Base-by-base conservation (phyloP, 2,888 invertebrate species). In the Amphipyra tragopoginis region DNA sequence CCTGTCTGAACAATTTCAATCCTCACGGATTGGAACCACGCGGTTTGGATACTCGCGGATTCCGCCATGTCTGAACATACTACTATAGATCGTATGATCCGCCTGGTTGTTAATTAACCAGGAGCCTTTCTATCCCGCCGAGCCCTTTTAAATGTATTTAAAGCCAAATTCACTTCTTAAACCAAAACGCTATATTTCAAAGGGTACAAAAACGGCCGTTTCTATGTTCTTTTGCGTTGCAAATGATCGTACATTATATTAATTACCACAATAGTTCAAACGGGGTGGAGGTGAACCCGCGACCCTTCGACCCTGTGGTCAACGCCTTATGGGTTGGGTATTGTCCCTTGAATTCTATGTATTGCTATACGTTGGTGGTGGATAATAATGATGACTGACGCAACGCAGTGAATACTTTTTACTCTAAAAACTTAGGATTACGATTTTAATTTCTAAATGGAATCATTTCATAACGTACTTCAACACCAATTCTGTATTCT, bases 181-280 rank as follows among this genome's bases (percentile, higher is more conserved):
- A 21, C 42, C 7, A 43, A 43, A 15, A 10, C 42, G 5, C 6
- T 40, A 10, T 10, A 10, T 43, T 43, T 43, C 10, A 21, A 5
- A 21, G 15, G 38, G n/a, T 8, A 49, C 49, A 49, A 49, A 49
- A 49, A 49, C 49, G 26, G n/a, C 8, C n/a, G 39, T 38, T 39
- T 13, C 38, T 21, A 26, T 15, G 48, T 10, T 21, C 39, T 39
- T 38, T 14, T 36, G 48, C 38, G 49, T 49, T 38, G 21, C 49
- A 26, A 49, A 49, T 49, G 38, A 11, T 26, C 21, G 38, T 38
- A n/a, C 49, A 39, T 39, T 49, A 49, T 49, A 49, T 39, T 49
- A 49, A 49, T 49, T 49, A 49, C 49, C 21, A 39, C 38, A 49
- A 39, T 49, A 49, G 49, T 49, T 49, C 49, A 49, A 49, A 38